Percentiles rank a stretch among this genome's conserved stretches.
Evolutionary conservation across 2,888 invertebrate genomes (phyloP).

Genomic region (Sabellastarte sp.): DNA sequence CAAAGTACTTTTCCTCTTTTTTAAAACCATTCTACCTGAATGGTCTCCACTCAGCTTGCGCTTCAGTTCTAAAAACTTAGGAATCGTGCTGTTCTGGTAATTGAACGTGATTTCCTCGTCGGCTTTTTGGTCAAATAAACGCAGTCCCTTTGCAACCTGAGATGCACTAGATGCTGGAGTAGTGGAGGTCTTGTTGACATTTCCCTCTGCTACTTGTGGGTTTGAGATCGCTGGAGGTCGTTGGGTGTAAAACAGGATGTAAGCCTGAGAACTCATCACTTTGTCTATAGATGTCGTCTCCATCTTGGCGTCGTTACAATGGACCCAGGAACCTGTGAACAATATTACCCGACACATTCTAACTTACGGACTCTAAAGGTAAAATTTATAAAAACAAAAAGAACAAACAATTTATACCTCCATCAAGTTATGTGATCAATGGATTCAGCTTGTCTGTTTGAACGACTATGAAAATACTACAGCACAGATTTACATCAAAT

Average conservation of each 20-base stretch:
- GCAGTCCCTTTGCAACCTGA: not conserved
- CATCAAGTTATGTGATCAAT: too few relatives aligned
- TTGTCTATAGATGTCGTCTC: conserved; percentile 43
- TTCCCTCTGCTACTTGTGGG: not conserved
- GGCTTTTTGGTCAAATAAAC: conserved; percentile 10
- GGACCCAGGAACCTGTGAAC: conserved; percentile 56
- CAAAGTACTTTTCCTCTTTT: conserved; percentile 16
- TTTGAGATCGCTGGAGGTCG: not conserved
- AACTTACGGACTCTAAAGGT: not conserved
- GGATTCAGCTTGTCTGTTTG: too few relatives aligned
- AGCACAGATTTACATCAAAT: too few relatives aligned
- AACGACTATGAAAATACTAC: too few relatives aligned
- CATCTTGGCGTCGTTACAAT: conserved; percentile 56
- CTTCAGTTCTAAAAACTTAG: conserved; percentile 24
- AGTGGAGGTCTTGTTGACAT: conserved; percentile 1
- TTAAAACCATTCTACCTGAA: conserved; percentile 1
- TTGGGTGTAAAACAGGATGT: conserved; percentile 54
- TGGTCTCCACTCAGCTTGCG: conserved; percentile 12
- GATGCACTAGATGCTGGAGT: not conserved
- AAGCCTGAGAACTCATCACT: conserved; percentile 52
- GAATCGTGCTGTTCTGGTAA: conserved; percentile 19
- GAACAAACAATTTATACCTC: too few relatives aligned
- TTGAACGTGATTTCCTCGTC: conserved; percentile 20
- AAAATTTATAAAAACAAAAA: not conserved
- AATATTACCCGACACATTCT: not conserved